A percentile compares a stretch with the other conserved stretches of the same genome.
These are phyloP conservation scores for Drosophila mulleri DNA, from an alignment of 2,888 invertebrate species.

Conservation along the genomic window DNA sequence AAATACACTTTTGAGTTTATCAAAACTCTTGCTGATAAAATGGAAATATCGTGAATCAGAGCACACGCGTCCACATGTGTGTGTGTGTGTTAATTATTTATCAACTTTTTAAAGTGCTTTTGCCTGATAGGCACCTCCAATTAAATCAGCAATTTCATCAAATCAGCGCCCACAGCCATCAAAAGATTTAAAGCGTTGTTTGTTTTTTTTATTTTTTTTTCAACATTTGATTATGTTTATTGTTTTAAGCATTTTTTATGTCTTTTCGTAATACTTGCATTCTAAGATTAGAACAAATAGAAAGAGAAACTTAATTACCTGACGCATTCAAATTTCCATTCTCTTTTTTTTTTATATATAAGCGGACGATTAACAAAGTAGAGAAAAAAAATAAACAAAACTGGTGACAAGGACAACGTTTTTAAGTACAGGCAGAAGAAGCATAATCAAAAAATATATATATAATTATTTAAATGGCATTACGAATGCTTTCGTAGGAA, in stretches of 20 bases:
- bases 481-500: constrained; percentile 44
- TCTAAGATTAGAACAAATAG: constrained; percentile 56
- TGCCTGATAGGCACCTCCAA: constrained; percentile 36
- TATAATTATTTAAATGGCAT: constrained; percentile 53
- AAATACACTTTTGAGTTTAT: constrained; percentile 36
- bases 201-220: constrained; percentile 26
- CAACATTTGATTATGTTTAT: constrained; percentile 61
- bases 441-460: constrained; percentile 34
- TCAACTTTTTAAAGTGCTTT: constrained; percentile 26
- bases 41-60: constrained; percentile 21
- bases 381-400: constrained; percentile 31
- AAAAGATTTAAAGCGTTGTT: constrained; percentile 20
- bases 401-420: constrained; percentile 47
- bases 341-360: constrained; percentile 6
- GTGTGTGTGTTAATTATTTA: constrained; percentile 15
- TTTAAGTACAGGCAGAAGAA: constrained; percentile 49
- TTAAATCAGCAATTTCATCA: constrained; percentile 12
- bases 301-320: constrained; percentile 43
- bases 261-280: constrained; percentile 71
- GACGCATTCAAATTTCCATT: constrained; percentile 25
- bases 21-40: constrained; percentile 36
- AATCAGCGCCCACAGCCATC: constrained; percentile 38
- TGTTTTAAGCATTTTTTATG: constrained; percentile 54
- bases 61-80: not conserved
- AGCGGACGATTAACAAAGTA: constrained; percentile 28